Evolutionary conservation across 2,888 invertebrate species (phyloP).

Genomic region (Drosophila prostipennis): DNA sequence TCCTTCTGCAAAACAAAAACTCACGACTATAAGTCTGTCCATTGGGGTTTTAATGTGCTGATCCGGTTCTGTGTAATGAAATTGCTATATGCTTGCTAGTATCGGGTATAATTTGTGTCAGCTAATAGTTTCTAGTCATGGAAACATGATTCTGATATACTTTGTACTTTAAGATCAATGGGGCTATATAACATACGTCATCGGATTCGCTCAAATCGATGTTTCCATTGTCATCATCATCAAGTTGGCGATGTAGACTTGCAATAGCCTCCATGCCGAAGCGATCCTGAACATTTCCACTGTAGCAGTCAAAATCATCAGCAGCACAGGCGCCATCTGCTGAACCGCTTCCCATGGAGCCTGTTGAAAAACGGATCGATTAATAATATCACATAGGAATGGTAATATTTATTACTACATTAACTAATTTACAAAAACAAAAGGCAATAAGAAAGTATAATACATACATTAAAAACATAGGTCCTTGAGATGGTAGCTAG

Average conservation of each 20-base stretch:
- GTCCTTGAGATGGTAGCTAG: conserved; percentile 2
- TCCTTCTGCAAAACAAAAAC: neutral
- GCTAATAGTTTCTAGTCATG: neutral
- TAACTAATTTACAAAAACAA: neutral
- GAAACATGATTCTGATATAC: neutral
- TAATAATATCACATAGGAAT: too few species aligned
- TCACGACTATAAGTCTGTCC: neutral
- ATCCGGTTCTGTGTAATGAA: conserved; percentile 4
- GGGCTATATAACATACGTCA: conserved; percentile 88
- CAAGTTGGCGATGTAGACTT: conserved; percentile 95
- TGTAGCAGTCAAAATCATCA: conserved; percentile 91
- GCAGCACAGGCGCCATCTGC: conserved; percentile 82
- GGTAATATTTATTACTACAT: neutral
- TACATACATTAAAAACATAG: conserved; percentile 1
- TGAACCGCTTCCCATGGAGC: conserved; percentile 80
- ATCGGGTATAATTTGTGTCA: neutral
- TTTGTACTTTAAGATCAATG: neutral
- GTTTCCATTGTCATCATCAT: conserved; percentile 99
- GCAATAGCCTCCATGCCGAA: conserved; percentile 96
- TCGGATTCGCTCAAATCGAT: conserved; percentile 98
- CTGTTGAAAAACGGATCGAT: conserved; percentile 47
- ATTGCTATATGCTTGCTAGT: neutral
- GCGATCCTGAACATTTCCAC: conserved; percentile 90
- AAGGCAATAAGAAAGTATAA: neutral
- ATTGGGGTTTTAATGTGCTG: neutral